phyloP scores from a whole-genome alignment of 2,113 vertebrate species.

The Bungarus multicinctus region DNA sequence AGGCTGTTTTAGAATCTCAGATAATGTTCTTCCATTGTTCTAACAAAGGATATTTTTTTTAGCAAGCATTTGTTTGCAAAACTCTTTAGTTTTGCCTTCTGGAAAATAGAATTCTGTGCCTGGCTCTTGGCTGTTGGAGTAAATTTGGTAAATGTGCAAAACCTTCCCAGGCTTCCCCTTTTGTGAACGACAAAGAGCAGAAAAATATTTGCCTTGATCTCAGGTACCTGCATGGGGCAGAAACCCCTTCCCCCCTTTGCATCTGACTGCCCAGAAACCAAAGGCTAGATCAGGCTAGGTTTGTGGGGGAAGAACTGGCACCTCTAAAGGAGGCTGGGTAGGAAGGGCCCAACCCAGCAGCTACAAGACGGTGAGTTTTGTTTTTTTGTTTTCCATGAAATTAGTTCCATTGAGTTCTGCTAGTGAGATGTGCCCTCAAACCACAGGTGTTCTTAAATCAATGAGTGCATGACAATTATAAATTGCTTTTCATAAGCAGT shows the following conservation, averaged over 20 bases:
- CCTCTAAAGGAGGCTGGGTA: background rate
- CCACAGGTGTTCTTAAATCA: slow-evolving; percentile 40
- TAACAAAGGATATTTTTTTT: background rate
- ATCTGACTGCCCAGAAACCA: background rate
- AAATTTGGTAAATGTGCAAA: background rate
- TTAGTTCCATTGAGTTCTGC: background rate
- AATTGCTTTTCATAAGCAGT: slow-evolving; percentile 43
- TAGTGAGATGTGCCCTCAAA: slow-evolving; percentile 29
- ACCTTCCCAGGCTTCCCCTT: background rate
- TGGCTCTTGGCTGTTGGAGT: background rate
- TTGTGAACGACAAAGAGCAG: background rate
- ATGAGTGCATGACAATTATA: slow-evolving; percentile 29
- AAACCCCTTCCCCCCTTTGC: background rate
- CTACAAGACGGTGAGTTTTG: background rate
- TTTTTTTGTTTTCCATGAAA: slow-evolving; percentile 2
- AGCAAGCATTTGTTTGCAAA: background rate
- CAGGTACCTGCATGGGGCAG: background rate
- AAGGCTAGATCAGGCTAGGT: background rate
- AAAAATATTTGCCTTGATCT: background rate
- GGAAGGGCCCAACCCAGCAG: background rate
- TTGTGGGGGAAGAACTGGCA: background rate
- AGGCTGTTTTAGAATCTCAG: background rate
- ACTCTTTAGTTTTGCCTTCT: background rate
- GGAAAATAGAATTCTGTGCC: background rate
- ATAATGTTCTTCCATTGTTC: background rate